Evolutionary conservation across 2,888 invertebrate genomes (phyloP), one percentile per base, ranked within the genome.

Genomic region (Polydrusus cervinus): DNA sequence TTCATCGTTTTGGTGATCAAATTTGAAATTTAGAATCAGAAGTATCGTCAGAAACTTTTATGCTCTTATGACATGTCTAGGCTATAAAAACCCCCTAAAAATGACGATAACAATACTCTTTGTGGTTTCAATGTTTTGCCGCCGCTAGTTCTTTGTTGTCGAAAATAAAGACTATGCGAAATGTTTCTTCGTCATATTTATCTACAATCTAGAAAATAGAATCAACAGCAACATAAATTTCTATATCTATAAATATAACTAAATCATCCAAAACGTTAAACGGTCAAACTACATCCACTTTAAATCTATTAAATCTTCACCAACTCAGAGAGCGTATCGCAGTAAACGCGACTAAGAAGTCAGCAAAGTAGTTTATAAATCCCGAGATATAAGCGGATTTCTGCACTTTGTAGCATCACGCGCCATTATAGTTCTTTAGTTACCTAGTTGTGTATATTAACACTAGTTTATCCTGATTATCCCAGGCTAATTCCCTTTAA

Each of bases 401-500:
- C 76, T 72, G 76, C 76, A 69, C 72, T 72, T 65, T 47, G 76
- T 64, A 68, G 72, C 65, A 65, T 72, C 76, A 69, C 76, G 76
- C 72, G 65, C 76, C 76, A 72, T 76, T 76, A 57, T 71, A 68
- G 68, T 76, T 76, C 76, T 76, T 76, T 76, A 72, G 68, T 68
- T 76, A 76, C 76, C 76, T 76, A 72, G 76, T 72, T 76, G 76
- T 76, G 72, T 76, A 76, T 72, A 76, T 76, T 76, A 76, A 76
- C 76, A 76, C 76, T 76, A 72, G 77, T 74, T 77, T 74, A 77
- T 77, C 77, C 77, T 71, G 77, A 77, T 77, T 77, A 77, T 77
- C 76, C 76, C 55, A 53, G 70, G 61, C 34, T 74, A 76, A 76
- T 73, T 76, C 77, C 71, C 71, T 71, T 71, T 64, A 60, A 25